Base-by-base conservation (phyloP, 1,140 invertebrate genomes). In the Conus ventricosus region DNA sequence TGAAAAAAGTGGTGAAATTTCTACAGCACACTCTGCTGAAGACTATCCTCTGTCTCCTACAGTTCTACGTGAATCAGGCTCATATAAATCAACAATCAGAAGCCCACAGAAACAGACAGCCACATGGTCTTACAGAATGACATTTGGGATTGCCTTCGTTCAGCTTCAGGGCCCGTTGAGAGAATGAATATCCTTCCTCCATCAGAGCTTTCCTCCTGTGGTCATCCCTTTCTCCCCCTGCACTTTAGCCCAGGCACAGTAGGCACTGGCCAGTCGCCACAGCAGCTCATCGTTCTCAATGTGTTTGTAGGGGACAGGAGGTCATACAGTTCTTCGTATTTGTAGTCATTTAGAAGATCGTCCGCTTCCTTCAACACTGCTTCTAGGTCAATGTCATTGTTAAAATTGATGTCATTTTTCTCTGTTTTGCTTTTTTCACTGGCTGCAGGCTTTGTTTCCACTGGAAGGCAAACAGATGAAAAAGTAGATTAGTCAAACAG, bases 251-350 rank as follows among this genome's bases (percentile, higher is more conserved):
- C 85, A 80, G 17, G 54, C 85, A n/a, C 71, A 87, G 85, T 25
- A 78, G 4, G 75, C 75, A 10, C 75, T n/a, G 10, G 71, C 85
- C 75, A 87, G 85, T 80, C 85, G 71, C 85, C 85, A 87, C 57
- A 87, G 75, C 85, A 87, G 53, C 75, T 87, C 85, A n/a, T 78
- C 85, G 15, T 87, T 87, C 7, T 87, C 85, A n/a, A 87, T 71
- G 51, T 87, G 85, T 20, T 55, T 80, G 85, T 76, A 87, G 5
- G 11, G 51, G 7, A 60, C 54, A 87, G 85, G 1, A 87, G 27
- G 20, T 39, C 25, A 53, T 25, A 87, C 53, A 78, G 51, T 27
- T 87, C 71, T 55, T 87, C 85, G 53, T 78, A 87, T 25, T 20
- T 54, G 71, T 87, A 25, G 8, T 87, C 85, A 8, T 55, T 15